A percentile compares a stretch with the other conserved stretches of the same genome.
Conservation (phyloP, 2,888 invertebrate genomes). For the Meteorus colon region DNA sequence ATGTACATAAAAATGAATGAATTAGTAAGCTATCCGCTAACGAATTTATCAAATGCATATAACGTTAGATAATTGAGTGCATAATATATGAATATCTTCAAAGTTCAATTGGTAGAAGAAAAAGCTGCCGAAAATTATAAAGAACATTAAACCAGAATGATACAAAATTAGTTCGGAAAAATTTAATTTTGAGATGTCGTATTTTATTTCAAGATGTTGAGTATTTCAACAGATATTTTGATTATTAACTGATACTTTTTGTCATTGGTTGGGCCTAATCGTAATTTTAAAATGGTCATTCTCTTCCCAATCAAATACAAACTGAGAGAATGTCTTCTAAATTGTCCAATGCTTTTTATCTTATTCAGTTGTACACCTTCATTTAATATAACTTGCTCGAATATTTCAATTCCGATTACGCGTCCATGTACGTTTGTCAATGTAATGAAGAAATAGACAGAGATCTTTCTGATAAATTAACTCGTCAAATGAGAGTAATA, state of each 20-base stretch:
- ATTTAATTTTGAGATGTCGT: constrained; percentile 6
- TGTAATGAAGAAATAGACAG: constrained; percentile 27
- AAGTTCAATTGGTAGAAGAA: neutral
- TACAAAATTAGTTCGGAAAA: constrained; percentile 15
- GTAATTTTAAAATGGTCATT: neutral
- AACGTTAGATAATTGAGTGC: neutral
- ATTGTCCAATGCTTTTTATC: too few species aligned
- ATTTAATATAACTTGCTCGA: neutral
- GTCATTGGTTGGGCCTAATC: constrained; percentile 31
- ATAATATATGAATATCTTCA: constrained; percentile 3
- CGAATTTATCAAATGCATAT: constrained; percentile 4
- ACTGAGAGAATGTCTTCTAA: neutral
- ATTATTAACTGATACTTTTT: constrained; percentile 9
- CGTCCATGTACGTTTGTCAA: constrained; percentile 26
- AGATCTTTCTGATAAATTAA: constrained; percentile 4
- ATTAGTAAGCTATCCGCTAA: constrained; percentile 16
- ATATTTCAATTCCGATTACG: constrained; percentile 33
- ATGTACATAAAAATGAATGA: constrained; percentile 18
- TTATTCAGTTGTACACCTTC: neutral
- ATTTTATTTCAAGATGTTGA: neutral
- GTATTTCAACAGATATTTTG: neutral
- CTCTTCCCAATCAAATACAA: neutral
- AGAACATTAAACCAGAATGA: neutral
- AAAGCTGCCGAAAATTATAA: neutral
- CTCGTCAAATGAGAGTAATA: neutral